A percentile compares a stretch with the other conserved stretches of the same genome.
These are phyloP conservation scores for Drosophila buzzatii DNA, from an alignment of 2,888 invertebrate genomes.

Conservation along the genomic window DNA sequence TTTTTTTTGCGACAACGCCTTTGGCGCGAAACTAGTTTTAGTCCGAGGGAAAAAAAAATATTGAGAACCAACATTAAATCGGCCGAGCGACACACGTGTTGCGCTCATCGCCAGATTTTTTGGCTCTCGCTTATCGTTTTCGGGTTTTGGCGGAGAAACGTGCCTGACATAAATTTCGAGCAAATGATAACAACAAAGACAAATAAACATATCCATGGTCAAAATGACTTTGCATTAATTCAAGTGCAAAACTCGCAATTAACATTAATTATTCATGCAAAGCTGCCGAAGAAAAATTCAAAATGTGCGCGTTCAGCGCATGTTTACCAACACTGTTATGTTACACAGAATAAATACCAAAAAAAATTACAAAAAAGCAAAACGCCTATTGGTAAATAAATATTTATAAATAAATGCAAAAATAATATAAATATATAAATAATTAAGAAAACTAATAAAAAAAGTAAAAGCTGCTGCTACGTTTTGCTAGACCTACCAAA, in stretches of 20 bases:
- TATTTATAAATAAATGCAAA: neutral
- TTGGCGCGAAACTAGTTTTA: conserved; percentile 61
- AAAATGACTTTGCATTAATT: conserved; percentile 23
- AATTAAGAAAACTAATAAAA: neutral
- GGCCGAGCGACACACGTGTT: conserved; percentile 63
- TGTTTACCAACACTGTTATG: conserved; percentile 21
- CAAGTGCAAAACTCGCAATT: conserved; percentile 11
- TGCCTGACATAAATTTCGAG: conserved; percentile 37
- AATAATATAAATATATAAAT: no score
- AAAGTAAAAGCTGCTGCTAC: conserved; percentile 3
- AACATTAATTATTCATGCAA: neutral
- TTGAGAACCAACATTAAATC: conserved; percentile 29
- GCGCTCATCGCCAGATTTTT: conserved; percentile 49
- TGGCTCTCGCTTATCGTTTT: conserved; percentile 31
- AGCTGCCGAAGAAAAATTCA: neutral
- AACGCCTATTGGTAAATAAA: neutral
- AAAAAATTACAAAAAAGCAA: conserved; percentile 12
- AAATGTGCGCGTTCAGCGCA: neutral
- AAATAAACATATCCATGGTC: conserved; percentile 21
- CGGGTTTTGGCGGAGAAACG: conserved; percentile 29
- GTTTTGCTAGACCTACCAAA: neutral
- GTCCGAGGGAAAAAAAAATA: conserved; percentile 28
- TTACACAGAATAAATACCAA: conserved; percentile 16
- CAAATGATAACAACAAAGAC: neutral
- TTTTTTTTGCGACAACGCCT: conserved; percentile 48